Conservation (phyloP, 2,797 vertebrate genomes). For the Clarias fuscus region DNA sequence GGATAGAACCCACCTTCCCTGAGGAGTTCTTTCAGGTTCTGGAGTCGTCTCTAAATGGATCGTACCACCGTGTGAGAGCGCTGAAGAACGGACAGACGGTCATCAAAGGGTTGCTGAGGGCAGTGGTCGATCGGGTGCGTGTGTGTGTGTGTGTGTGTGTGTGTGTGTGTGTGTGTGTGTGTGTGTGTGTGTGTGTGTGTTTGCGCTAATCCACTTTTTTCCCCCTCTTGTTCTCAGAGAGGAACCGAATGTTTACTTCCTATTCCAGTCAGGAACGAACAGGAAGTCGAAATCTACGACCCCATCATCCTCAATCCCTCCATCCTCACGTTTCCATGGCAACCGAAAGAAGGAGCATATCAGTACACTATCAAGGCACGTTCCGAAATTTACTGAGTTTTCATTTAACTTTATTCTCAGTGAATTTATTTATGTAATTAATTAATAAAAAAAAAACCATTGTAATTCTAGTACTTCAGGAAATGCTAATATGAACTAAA, state of each 20-base stretch:
- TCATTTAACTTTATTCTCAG: no score
- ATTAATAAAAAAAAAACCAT: not conserved
- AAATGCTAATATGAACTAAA: not conserved
- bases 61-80: constrained; percentile 81
- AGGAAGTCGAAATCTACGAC: constrained; percentile 92
- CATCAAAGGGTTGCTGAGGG: constrained; percentile 80
- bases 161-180: not conserved
- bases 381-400: no score
- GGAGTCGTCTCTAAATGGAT: constrained; percentile 88
- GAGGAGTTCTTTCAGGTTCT: constrained; percentile 83
- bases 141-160: not conserved
- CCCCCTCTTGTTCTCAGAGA: constrained; percentile 71
- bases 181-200: not conserved
- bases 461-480: not conserved
- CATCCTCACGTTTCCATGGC: constrained; percentile 95
- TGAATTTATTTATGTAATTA: no score
- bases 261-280: constrained; percentile 86
- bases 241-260: constrained; percentile 77
- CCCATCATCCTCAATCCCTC: constrained; percentile 86
- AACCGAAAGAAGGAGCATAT: constrained; percentile 88
- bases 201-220: not conserved
- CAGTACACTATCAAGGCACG: constrained; percentile 91
- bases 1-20: constrained; percentile 79
- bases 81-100: constrained; percentile 80
- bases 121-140: constrained; percentile 84